Conservation (phyloP, 2,888 invertebrate species). For the Erynnis tages region DNA sequence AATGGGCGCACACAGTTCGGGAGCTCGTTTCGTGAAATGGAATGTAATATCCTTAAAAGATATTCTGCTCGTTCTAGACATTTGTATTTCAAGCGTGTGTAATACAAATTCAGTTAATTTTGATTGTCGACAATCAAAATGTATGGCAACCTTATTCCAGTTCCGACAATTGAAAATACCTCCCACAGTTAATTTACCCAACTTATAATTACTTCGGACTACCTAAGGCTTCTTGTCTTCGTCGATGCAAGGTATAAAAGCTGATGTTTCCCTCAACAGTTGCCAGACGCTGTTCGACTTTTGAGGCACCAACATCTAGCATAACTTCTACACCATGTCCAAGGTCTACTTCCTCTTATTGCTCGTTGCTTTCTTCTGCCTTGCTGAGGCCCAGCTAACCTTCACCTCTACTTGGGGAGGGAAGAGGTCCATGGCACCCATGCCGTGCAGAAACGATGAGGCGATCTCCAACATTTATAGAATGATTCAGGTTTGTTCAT, state of each 20-base stretch:
- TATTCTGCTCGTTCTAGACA: no score
- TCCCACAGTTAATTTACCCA: slow-evolving; percentile 9
- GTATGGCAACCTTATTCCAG: background rate
- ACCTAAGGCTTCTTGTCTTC: slow-evolving; percentile 15
- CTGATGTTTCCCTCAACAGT: background rate
- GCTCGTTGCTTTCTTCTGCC: slow-evolving; percentile 51
- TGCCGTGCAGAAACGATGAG: slow-evolving; percentile 62
- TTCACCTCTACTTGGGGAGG: slow-evolving; percentile 82
- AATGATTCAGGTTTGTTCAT: slow-evolving; percentile 57
- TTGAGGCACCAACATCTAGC: background rate
- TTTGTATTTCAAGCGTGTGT: no score
- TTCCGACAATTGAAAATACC: background rate
- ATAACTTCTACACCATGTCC: slow-evolving; percentile 44
- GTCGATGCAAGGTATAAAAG: slow-evolving; percentile 22
- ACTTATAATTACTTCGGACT: slow-evolving; percentile 14
- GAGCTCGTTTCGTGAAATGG: no score
- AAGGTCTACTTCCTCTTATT: slow-evolving; percentile 47
- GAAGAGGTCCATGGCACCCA: slow-evolving; percentile 53
- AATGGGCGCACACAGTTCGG: no score
- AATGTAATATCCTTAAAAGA: no score
- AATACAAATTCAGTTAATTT: background rate
- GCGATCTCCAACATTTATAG: slow-evolving; percentile 58
- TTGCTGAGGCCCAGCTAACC: slow-evolving; percentile 73
- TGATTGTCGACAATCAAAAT: background rate
- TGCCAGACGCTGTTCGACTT: slow-evolving; percentile 36